phyloP scores from a whole-genome alignment of 2,113 vertebrate genomes.

The Chloroceryle aenea region DNA sequence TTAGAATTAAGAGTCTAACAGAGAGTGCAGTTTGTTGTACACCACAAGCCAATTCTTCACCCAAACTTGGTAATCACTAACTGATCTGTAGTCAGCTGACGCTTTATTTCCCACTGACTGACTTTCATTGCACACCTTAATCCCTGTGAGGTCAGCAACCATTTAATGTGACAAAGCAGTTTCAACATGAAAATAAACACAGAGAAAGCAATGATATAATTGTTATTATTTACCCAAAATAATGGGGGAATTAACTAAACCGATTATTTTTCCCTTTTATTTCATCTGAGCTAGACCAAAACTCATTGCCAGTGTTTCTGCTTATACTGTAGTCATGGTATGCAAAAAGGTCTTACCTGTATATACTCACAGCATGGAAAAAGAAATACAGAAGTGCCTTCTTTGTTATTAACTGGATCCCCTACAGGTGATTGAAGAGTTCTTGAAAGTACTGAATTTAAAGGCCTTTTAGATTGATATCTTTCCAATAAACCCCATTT shows the following conservation, averaged over 20 bases:
- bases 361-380: neutral
- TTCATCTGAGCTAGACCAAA: constrained; percentile 11
- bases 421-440: neutral
- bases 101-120: neutral
- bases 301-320: neutral
- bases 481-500: neutral
- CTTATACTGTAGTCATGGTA: neutral
- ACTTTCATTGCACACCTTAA: neutral
- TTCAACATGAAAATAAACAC: neutral
- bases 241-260: neutral
- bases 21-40: neutral
- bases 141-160: neutral
- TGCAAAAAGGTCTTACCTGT: neutral
- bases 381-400: neutral
- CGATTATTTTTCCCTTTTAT: neutral
- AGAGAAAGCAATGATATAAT: neutral
- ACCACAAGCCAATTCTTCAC: neutral
- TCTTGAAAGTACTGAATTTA: neutral
- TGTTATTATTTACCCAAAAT: neutral
- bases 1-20: neutral
- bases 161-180: neutral
- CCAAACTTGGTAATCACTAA: neutral
- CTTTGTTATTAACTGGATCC: neutral
- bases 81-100: neutral
- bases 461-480: neutral